Conservation (phyloP, 2,797 vertebrate species). For the Aplochiton taeniatus region DNA sequence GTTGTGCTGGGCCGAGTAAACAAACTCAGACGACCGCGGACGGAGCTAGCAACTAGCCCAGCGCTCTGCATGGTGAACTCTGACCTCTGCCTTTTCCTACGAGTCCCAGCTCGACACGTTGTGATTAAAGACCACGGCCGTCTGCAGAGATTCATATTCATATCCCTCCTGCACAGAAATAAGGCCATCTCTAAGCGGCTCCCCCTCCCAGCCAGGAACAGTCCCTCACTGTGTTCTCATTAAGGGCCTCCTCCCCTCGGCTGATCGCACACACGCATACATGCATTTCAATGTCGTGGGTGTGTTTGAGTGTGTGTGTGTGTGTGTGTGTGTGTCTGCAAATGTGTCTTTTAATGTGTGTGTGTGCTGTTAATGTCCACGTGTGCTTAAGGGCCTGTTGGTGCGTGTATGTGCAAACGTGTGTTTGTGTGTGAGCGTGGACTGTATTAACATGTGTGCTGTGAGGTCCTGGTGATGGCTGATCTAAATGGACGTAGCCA, state of each 20-base stretch:
- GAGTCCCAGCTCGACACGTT: slow-evolving; percentile 19
- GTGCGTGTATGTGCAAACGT: background rate
- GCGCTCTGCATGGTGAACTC: background rate
- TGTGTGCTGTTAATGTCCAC: background rate
- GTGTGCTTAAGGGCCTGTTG: background rate
- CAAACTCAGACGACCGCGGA: too few species aligned
- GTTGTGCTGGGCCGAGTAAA: too few species aligned
- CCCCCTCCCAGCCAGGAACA: slow-evolving; percentile 9
- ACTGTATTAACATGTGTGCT: too few species aligned
- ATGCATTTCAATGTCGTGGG: background rate
- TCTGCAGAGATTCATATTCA: slow-evolving; percentile 45
- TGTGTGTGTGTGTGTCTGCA: slow-evolving; percentile 39
- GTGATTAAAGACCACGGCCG: slow-evolving; percentile 36
- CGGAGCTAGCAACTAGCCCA: background rate
- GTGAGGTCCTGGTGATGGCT: too few species aligned
- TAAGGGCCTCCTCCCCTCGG: background rate
- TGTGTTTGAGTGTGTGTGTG: slow-evolving; percentile 16
- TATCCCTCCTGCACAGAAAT: background rate
- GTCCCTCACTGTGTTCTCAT: background rate
- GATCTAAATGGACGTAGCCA: too few species aligned
- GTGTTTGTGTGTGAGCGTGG: slow-evolving; percentile 18
- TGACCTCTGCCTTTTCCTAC: slow-evolving; percentile 1
- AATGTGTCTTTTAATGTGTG: slow-evolving; percentile 9
- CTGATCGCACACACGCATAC: slow-evolving; percentile 1
- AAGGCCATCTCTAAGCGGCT: background rate